Evolutionary conservation across 2,888 invertebrate species (phyloP).

Genomic region (Gerris lacustris): DNA sequence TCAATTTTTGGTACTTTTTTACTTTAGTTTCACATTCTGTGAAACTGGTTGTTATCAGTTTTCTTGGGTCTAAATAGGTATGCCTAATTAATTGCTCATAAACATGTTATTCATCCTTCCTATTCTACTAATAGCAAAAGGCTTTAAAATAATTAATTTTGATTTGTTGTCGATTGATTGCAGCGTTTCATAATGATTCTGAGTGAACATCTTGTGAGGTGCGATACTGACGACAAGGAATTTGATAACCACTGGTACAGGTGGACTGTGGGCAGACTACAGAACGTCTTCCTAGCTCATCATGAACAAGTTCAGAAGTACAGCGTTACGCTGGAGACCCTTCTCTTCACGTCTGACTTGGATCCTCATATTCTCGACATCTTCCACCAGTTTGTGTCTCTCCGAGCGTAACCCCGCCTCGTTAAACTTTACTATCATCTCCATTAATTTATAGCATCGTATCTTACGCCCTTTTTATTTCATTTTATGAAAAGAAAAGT

Average conservation of each 20-base stretch:
- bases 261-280: slow-evolving; percentile 86
- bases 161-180: slow-evolving; percentile 25
- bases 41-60: no score
- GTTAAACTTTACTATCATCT: not conserved
- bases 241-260: slow-evolving; percentile 91
- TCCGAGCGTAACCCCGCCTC: slow-evolving; percentile 49
- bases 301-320: slow-evolving; percentile 96
- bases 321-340: slow-evolving; percentile 84
- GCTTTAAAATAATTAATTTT: no score
- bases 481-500: no score
- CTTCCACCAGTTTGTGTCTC: slow-evolving; percentile 92
- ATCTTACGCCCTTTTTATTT: no score
- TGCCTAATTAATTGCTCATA: no score
- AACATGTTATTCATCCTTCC: no score
- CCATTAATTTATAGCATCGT: no score
- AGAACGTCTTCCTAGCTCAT: slow-evolving; percentile 92
- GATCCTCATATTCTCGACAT: slow-evolving; percentile 92
- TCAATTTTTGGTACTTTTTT: no score
- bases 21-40: no score
- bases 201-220: slow-evolving; percentile 85
- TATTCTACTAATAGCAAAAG: no score
- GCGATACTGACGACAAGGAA: slow-evolving; percentile 85
- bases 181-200: slow-evolving; percentile 92
- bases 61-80: no score
- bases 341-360: slow-evolving; percentile 90